Evolutionary conservation across 2,888 invertebrate genomes (phyloP), one percentile per base, ranked within the genome.

Genomic region (Monochamus alternatus): DNA sequence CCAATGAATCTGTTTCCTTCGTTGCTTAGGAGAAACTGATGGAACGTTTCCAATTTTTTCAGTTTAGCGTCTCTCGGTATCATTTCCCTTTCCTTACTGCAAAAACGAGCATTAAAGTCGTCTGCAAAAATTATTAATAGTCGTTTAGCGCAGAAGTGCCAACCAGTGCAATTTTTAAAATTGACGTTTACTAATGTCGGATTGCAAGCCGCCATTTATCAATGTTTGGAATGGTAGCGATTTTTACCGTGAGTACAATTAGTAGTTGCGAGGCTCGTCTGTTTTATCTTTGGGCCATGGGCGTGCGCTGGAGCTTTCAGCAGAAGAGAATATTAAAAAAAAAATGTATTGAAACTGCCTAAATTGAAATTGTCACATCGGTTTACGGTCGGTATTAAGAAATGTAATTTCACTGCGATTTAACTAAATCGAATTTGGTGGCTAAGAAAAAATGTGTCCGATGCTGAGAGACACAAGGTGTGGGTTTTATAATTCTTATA

Each of bases 161-260:
- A 71, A 63, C 32, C 14, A 30, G 30, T 52, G 47, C 52, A 22
- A n/a, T 55, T 64, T 64, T 72, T 72, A 58, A 31, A 44, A 43
- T 44, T 22, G 72, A 55, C 72, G 9, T 64, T 64, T 72, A 64
- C 63, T 72, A 72, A 72, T 72, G 64, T 14, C 32, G 22, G 22
- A 64, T 64, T 64, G 8, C 64, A 43, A 43, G 38, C 43, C 9
- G 38, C 38, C 55, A 64, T 72, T 72, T 58, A 60, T 58, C 51
- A 63, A 63, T 51, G 70, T 71, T 62, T 51, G 14, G n/a, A 52
- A 51, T 32, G 38, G 14, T 31, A 52, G n/a, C 31, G 51, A 52
- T 71, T 70, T 71, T 63, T 38, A 7, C 38, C 4, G 7, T 38
- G 38, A 0, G 5, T 38, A 38, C 38, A 38, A 38, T 38, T 38